These are phyloP conservation scores for Phenganax stokvisi DNA, from an alignment of 92 coral and sea anemone genomes.

Conservation along the genomic window DNA sequence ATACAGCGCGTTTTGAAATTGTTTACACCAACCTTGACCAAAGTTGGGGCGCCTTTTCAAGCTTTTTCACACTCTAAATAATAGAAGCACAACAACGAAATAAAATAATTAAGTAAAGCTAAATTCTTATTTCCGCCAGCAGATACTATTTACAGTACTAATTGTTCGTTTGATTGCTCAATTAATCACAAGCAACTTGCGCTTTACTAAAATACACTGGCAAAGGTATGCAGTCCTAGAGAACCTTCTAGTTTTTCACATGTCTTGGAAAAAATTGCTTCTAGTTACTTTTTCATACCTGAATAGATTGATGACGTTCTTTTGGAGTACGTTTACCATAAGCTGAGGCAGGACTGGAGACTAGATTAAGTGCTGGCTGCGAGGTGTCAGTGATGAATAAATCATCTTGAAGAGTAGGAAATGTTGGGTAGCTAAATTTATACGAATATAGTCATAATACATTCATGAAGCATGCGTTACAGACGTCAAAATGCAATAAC, in stretches of 20 bases:
- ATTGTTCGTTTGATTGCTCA: too few species aligned
- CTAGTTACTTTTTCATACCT: slow-evolving; percentile 36
- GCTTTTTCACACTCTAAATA: slow-evolving; percentile 64
- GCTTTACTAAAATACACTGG: background rate
- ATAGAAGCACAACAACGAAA: background rate
- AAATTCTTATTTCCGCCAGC: too few species aligned
- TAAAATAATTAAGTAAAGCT: too few species aligned
- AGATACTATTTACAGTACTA: too few species aligned
- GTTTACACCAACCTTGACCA: slow-evolving; percentile 68
- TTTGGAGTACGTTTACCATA: slow-evolving; percentile 61
- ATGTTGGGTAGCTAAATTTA: slow-evolving; percentile 64
- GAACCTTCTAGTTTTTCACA: too few species aligned
- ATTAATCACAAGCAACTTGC: background rate
- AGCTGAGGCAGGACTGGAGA: slow-evolving; percentile 68
- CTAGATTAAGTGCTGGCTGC: slow-evolving; percentile 35
- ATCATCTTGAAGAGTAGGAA: slow-evolving; percentile 68
- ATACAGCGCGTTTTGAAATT: too few species aligned
- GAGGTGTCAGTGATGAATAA: slow-evolving; percentile 60
- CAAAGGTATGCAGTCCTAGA: background rate
- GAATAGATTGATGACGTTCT: slow-evolving; percentile 68
- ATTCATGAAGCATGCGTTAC: background rate
- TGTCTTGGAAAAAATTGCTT: too few species aligned
- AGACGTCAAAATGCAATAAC: background rate
- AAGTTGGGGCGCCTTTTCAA: slow-evolving; percentile 58
- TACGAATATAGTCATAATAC: background rate